Evolutionary conservation across 2,888 invertebrate species (phyloP).

Genomic region (Drosophila kanekoi): DNA sequence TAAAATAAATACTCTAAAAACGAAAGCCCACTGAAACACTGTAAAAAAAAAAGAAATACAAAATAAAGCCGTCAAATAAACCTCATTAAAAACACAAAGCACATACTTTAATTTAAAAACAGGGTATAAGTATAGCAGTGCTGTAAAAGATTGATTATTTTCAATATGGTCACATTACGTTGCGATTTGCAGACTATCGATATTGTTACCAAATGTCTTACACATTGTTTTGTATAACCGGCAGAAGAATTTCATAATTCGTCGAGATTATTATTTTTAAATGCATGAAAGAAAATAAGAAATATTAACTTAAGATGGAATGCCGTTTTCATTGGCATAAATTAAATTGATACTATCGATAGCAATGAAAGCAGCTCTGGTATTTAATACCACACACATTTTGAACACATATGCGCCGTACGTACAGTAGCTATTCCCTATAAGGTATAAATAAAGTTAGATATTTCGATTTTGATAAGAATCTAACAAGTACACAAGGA

Average conservation of each 20-base stretch:
- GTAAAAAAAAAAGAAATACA: neutral
- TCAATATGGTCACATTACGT: conserved; percentile 19
- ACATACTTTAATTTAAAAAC: neutral
- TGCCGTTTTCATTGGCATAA: neutral
- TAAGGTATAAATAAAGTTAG: neutral
- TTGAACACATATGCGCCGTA: conserved; percentile 9
- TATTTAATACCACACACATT: conserved; percentile 20
- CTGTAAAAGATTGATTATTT: neutral
- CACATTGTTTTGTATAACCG: neutral
- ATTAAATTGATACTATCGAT: conserved; percentile 36
- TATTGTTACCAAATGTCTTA: neutral
- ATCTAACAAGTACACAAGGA: neutral
- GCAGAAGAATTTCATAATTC: neutral
- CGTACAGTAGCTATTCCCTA: conserved; percentile 30
- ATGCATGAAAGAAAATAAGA: neutral
- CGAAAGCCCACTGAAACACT: neutral
- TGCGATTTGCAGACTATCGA: conserved; percentile 7
- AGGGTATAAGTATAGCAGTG: conserved; percentile 15
- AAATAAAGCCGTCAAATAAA: neutral
- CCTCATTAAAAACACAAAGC: neutral
- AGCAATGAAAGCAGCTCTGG: conserved; percentile 20
- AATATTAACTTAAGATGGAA: neutral
- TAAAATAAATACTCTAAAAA: neutral
- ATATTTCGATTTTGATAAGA: neutral
- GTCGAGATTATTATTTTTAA: too few relatives aligned